A percentile compares a stretch with the other conserved stretches of the same genome.
Conservation (phyloP, 2,797 vertebrate genomes). For the Merluccius polli region DNA sequence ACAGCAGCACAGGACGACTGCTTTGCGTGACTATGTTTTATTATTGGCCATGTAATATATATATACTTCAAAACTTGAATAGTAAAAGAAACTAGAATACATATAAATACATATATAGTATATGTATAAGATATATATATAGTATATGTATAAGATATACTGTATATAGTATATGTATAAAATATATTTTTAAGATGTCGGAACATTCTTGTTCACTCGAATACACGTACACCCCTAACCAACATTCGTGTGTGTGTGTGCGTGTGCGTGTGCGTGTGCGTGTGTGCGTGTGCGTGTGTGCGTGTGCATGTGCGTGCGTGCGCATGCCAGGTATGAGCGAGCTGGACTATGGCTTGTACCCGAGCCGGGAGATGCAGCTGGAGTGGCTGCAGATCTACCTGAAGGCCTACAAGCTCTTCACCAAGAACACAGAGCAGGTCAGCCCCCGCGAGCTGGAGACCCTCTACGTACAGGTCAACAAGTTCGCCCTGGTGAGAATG, state of each 20-base stretch:
- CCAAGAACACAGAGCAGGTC: constrained; percentile 66
- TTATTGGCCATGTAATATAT: background rate
- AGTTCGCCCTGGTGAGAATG: constrained; percentile 89
- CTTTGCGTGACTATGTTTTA: too few relatives aligned
- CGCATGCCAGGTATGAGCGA: constrained; percentile 82
- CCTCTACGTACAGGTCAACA: constrained; percentile 94
- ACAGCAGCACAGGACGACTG: too few relatives aligned
- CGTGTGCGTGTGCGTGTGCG: background rate
- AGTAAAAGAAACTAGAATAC: too few relatives aligned
- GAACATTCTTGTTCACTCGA: background rate
- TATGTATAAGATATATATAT: too few relatives aligned
- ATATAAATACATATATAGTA: background rate
- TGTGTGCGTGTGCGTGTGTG: background rate
- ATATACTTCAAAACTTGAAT: background rate
- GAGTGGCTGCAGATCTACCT: constrained; percentile 89
- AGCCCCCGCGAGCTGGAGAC: constrained; percentile 81
- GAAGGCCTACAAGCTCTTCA: constrained; percentile 82
- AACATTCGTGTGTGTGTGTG: constrained; percentile 3
- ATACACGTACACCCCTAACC: background rate
- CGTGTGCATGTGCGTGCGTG: constrained; percentile 11
- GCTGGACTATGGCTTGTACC: constrained; percentile 84
- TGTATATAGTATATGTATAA: too few relatives aligned
- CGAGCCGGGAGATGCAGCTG: constrained; percentile 82
- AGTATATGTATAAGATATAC: too few relatives aligned
- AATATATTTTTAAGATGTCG: too few relatives aligned